phyloP scores from a whole-genome alignment of 2,113 vertebrate species.

The Caranx ignobilis region DNA sequence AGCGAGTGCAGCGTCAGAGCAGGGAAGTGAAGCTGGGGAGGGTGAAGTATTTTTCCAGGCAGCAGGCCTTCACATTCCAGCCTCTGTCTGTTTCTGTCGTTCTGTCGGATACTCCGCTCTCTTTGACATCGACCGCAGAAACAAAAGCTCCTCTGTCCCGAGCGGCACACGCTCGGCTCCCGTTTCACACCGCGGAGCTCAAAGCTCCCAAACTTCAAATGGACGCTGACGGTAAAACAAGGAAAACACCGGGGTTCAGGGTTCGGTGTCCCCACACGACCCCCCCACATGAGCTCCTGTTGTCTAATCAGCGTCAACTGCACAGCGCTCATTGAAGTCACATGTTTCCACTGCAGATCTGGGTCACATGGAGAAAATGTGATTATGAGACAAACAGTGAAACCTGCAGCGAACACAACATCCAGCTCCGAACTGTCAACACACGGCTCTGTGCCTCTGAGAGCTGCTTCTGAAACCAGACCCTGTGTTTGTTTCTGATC shows the following conservation, averaged over 20 bases:
- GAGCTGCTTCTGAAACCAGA: slow-evolving; percentile 2
- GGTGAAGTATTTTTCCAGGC: slow-evolving; percentile 61
- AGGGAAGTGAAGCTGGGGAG: slow-evolving; percentile 15
- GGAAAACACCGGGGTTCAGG: neutral
- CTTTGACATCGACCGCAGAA: neutral
- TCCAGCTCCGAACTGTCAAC: too few species aligned
- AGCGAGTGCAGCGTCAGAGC: slow-evolving; percentile 22
- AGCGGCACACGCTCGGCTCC: neutral
- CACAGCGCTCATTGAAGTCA: neutral
- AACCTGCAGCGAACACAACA: neutral
- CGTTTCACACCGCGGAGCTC: neutral
- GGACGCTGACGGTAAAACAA: neutral
- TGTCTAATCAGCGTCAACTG: neutral
- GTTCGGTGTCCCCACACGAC: neutral
- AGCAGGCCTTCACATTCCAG: slow-evolving; percentile 55
- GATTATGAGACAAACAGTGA: fast-evolving
- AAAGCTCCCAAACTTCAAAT: neutral
- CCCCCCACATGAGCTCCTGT: neutral
- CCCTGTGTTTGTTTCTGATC: neutral
- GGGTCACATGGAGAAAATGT: slow-evolving; percentile 7
- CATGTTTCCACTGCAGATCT: slow-evolving; percentile 12
- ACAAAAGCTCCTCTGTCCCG: slow-evolving; percentile 52
- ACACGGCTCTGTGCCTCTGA: neutral
- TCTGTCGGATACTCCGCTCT: slow-evolving; percentile 1
- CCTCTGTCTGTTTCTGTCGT: slow-evolving; percentile 49